A percentile compares a stretch with the other conserved stretches of the same genome.
These are phyloP conservation scores for Sebastes vulpes DNA, from an alignment of 2,797 vertebrate species.

Conservation along the genomic window DNA sequence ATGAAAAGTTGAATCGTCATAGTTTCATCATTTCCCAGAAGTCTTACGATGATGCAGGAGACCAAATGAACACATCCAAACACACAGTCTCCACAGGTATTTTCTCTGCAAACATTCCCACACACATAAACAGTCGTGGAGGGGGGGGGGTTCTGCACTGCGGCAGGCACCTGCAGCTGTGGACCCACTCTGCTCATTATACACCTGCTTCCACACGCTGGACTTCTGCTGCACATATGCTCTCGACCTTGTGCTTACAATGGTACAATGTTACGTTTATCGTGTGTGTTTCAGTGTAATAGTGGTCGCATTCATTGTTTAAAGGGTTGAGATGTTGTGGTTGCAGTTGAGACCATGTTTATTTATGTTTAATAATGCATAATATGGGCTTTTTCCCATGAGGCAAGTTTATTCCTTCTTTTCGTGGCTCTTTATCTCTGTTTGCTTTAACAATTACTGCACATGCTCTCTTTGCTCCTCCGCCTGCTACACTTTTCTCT, in stretches of 20 bases:
- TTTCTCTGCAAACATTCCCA: background rate
- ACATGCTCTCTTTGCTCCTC: background rate
- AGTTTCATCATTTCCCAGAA: background rate
- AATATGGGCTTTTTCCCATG: background rate
- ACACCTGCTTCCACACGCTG: slow-evolving; percentile 18
- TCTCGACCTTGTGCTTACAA: slow-evolving; percentile 5
- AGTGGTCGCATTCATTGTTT: background rate
- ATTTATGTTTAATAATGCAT: background rate
- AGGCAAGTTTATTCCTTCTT: background rate
- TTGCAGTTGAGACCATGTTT: background rate
- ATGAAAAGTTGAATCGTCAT: background rate
- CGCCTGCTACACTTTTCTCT: background rate
- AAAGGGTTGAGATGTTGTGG: background rate
- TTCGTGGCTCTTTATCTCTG: background rate
- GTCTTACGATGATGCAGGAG: background rate
- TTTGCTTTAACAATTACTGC: background rate
- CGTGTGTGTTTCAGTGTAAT: background rate
- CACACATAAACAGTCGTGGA: background rate
- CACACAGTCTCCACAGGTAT: background rate
- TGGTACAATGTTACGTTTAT: background rate
- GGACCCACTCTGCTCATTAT: slow-evolving; percentile 17
- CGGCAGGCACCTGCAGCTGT: slow-evolving; percentile 39
- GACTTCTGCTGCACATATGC: slow-evolving; percentile 25
- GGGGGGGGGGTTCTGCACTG: slow-evolving; percentile 22
- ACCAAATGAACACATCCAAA: background rate